Evolutionary conservation across 1,140 invertebrate species (phyloP).

Genomic region (Neelides sp.): DNA sequence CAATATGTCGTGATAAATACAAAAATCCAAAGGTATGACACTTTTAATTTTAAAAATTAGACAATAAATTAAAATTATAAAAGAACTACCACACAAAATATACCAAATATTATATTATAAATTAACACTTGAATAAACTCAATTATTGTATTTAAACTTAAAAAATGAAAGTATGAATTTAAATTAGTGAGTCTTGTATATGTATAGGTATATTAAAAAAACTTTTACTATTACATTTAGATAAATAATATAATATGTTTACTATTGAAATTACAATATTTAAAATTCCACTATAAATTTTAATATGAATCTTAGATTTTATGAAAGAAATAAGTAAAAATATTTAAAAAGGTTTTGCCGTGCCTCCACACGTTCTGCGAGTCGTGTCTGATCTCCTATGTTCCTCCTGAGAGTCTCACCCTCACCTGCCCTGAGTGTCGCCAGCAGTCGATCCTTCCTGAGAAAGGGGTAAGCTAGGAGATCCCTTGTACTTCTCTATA

Average conservation of each 20-base stretch:
- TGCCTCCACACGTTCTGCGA: conserved; percentile 41
- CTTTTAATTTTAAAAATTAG: not conserved
- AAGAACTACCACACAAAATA: not conserved
- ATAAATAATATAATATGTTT: not conserved
- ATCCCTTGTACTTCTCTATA: too few relatives aligned
- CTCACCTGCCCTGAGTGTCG: conserved; percentile 44
- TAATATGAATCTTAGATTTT: not conserved
- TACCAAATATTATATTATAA: not conserved
- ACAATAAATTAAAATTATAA: not conserved
- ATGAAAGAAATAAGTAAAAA: not conserved
- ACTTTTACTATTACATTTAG: not conserved
- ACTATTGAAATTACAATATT: not conserved
- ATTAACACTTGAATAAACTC: not conserved
- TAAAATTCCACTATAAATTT: not conserved
- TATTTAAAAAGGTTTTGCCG: conserved; percentile 35
- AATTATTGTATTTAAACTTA: not conserved
- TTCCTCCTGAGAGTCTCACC: conserved; percentile 39
- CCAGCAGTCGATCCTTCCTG: conserved; percentile 44
- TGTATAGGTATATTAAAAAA: not conserved
- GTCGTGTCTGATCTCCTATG: conserved; percentile 36
- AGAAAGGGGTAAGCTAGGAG: conserved; percentile 41
- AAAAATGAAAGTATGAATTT: not conserved
- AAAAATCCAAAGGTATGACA: conserved; percentile 33
- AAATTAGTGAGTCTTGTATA: not conserved
- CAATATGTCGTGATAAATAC: conserved; percentile 35